These are phyloP conservation scores for Ridgeia piscesae DNA, from an alignment of 1,140 invertebrate genomes.

Conservation along the genomic window DNA sequence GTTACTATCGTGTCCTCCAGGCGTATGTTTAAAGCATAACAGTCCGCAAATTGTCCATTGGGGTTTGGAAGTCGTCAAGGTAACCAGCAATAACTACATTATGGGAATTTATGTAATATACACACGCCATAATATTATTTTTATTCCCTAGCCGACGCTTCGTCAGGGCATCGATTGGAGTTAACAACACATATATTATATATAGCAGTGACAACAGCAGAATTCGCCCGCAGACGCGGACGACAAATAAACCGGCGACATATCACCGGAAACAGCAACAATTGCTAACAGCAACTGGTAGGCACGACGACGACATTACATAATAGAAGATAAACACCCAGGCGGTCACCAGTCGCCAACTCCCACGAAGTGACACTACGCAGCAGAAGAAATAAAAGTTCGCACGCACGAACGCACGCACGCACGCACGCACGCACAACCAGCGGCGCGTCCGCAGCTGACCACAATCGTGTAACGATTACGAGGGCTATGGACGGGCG, in stretches of 20 bases:
- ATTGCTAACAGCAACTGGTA: neutral
- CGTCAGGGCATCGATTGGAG: neutral
- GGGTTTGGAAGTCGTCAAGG: too few species aligned
- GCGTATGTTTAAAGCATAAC: too few species aligned
- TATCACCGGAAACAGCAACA: neutral
- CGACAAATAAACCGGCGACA: neutral
- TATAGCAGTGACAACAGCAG: neutral
- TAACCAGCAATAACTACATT: too few species aligned
- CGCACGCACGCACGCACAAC: neutral
- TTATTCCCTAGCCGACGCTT: neutral
- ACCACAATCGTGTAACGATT: neutral
- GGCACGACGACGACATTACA: neutral
- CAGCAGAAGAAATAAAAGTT: neutral
- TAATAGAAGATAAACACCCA: neutral
- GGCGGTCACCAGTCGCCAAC: neutral
- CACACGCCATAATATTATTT: neutral
- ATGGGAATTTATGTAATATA: neutral
- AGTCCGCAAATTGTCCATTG: too few species aligned
- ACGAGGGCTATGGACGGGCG: neutral
- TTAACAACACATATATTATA: neutral
- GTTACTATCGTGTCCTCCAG: too few species aligned
- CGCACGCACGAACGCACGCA: neutral
- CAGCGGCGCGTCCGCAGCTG: neutral
- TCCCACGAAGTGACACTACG: neutral
- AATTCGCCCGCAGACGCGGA: neutral